Base-by-base conservation (phyloP, 2,113 vertebrate species). In the Deroptyus accipitrinus region DNA sequence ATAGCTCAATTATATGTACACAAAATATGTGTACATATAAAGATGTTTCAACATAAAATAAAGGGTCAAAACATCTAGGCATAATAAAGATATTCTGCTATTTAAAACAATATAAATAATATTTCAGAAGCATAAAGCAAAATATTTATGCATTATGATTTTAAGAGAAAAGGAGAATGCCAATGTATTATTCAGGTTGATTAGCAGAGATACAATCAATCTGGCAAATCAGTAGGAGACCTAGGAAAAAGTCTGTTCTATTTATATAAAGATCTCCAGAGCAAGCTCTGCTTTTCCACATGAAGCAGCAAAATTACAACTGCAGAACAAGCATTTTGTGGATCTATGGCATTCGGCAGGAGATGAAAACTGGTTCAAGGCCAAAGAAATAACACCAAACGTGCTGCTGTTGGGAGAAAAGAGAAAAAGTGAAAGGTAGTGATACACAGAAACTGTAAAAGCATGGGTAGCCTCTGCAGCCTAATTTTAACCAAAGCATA, bases 251-350 rank as follows among this genome's bases (percentile, higher is more conserved):
- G 46, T 78, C 89, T 83, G 14, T 46, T 94, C 97, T 98, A 98
- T 98, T 98, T 98, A 97, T 98, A 98, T 94, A 28, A 94, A 96
- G 68, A 46, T 11, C 90, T 98, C 59, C 78, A 96, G 95, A 97
- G 84, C 69, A 93, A 95, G n/a, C 80, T 82, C 81, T 96, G 62
- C 76, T 97, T 51, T 95, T 97, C 97, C 96, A 76, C 92, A 94
- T 90, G 91, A 97, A 95, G 96, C 92, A 97, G 97, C 96, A 97
- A 95, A 97, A 97, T 97, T 97, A 96, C 91, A 96, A 86, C 89
- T 95, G 95, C 96, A 97, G 91, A 95, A 97, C 95, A 97, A 98
- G 94, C 96, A 98, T 96, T 97, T 97, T 97, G 84, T 94, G 88
- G 49, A 96, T 97, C 92, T 92, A 54, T 46, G 37, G 86, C 78